phyloP scores from a whole-genome alignment of 2,888 invertebrate genomes.

The Coecobrya sp. region DNA sequence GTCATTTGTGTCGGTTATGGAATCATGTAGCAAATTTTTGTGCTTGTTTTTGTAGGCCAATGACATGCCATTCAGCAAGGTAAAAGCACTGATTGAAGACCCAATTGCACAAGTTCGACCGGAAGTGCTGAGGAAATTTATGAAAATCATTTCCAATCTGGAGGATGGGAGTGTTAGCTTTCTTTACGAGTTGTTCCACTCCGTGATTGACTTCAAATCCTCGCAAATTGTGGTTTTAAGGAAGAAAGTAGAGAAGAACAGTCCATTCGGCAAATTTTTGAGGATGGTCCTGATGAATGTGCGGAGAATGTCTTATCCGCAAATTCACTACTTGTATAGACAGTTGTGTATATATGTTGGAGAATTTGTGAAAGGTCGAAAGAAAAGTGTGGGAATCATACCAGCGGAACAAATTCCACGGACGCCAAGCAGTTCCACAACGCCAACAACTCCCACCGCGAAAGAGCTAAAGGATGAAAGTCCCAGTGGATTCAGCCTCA shows the following conservation, averaged over 20 bases:
- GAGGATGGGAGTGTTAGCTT: slow-evolving; percentile 85
- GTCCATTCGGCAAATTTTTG: slow-evolving; percentile 84
- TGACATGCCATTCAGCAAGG: slow-evolving; percentile 80
- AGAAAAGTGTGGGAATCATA: slow-evolving; percentile 67
- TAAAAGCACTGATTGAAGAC: slow-evolving; percentile 79
- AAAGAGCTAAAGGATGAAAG: background rate
- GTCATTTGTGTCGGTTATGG: too few species aligned
- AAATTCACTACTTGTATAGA: slow-evolving; percentile 82
- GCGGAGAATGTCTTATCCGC: slow-evolving; percentile 84
- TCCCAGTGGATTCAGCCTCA: background rate
- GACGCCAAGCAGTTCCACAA: background rate
- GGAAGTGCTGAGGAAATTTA: slow-evolving; percentile 82
- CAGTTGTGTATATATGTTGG: slow-evolving; percentile 82
- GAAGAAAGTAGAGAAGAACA: slow-evolving; percentile 83
- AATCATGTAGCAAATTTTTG: background rate
- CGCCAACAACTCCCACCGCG: background rate
- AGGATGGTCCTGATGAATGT: slow-evolving; percentile 83
- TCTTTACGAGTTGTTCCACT: slow-evolving; percentile 84
- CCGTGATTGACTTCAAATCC: slow-evolving; percentile 82
- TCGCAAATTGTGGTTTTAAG: slow-evolving; percentile 81
- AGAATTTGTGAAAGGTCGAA: slow-evolving; percentile 65
- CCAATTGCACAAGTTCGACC: slow-evolving; percentile 79
- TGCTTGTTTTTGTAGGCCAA: slow-evolving; percentile 71
- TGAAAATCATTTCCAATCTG: slow-evolving; percentile 81
- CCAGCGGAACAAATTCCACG: slow-evolving; percentile 60